Evolutionary conservation across 2,888 invertebrate genomes (phyloP).

Genomic region (Saturnia japonica): DNA sequence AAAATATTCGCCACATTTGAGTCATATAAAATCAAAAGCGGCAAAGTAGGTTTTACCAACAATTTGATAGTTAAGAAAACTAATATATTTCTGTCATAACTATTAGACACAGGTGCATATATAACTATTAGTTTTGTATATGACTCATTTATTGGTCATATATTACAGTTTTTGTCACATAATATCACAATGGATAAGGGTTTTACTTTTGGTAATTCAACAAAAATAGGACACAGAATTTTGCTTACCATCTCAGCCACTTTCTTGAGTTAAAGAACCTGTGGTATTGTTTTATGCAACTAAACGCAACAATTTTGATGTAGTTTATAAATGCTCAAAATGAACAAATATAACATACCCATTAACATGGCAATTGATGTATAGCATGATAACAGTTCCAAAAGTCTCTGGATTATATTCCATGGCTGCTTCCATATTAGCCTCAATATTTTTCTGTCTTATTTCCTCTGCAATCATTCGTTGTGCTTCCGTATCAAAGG

Average conservation of each 20-base stretch:
- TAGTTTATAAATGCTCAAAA: not conserved
- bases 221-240: not conserved
- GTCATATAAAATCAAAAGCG: no score
- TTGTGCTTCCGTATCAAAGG: constrained; percentile 97
- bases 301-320: not conserved
- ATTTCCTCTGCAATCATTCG: constrained; percentile 97
- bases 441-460: constrained; percentile 96
- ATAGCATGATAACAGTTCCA: constrained; percentile 98
- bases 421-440: constrained; percentile 99
- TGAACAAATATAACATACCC: constrained; percentile 73
- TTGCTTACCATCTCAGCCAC: no score
- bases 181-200: no score
- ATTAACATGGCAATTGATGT: constrained; percentile 98
- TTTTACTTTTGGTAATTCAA: not conserved
- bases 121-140: no score
- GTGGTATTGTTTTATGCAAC: not conserved
- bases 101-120: no score
- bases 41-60: no score
- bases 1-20: no score
- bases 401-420: constrained; percentile 99
- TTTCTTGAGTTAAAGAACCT: no score
- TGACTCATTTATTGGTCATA: no score
- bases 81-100: no score
- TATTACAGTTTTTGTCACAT: no score
- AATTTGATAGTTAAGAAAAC: no score